Conservation (phyloP, 2,888 invertebrate species). For the Oscheius sp. region DNA sequence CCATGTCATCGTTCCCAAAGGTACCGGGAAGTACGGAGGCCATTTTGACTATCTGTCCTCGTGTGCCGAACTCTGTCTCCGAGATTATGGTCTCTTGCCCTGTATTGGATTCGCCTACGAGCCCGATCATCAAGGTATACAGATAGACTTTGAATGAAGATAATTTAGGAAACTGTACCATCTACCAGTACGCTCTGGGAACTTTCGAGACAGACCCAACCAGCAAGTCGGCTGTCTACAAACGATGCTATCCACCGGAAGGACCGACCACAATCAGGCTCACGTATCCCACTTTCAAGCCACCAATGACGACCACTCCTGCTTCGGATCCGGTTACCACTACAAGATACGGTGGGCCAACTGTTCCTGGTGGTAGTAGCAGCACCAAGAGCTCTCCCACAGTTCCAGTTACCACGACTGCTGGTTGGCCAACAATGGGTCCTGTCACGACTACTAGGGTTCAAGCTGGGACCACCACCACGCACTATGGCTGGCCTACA, state of each 20-base stretch:
- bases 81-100: slow-evolving; percentile 30
- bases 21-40: slow-evolving; percentile 38
- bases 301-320: background rate
- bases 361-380: background rate
- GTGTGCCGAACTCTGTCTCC: slow-evolving; percentile 25
- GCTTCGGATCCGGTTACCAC: background rate
- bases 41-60: slow-evolving; percentile 34
- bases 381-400: background rate
- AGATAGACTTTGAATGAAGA: background rate
- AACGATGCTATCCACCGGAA: slow-evolving; percentile 9
- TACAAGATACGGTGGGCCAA: background rate
- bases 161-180: slow-evolving; percentile 33
- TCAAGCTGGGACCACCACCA: too few species aligned
- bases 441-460: too few species aligned
- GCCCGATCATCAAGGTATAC: slow-evolving; percentile 25
- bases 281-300: background rate
- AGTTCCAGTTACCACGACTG: background rate
- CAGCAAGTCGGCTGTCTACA: slow-evolving; percentile 11
- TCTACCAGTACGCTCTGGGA: slow-evolving; percentile 36
- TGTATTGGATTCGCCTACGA: slow-evolving; percentile 38
- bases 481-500: too few species aligned
- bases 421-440: background rate
- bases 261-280: background rate
- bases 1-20: slow-evolving; percentile 1
- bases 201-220: slow-evolving; percentile 10